These are phyloP conservation scores for Epsilonema sp. DNA, from an alignment of 2,888 invertebrate genomes.

Conservation along the genomic window DNA sequence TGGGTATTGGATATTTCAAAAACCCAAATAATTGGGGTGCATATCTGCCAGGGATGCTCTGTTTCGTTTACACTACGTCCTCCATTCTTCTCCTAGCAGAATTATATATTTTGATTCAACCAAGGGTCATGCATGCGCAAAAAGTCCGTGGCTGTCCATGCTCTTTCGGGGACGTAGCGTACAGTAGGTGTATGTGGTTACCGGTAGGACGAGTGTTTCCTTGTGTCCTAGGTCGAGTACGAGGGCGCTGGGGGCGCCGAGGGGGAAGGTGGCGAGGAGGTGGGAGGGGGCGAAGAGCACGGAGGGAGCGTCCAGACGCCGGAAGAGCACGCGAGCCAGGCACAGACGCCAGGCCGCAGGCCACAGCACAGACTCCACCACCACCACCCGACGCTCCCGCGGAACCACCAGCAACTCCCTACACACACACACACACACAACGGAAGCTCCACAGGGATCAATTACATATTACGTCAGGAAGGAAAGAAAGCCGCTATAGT, in stretches of 20 bases:
- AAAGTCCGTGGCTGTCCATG: too few relatives aligned
- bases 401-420: constrained; percentile 72
- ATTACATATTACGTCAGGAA: too few relatives aligned
- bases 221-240: constrained; percentile 65
- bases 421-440: constrained; percentile 11
- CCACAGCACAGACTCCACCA: constrained; percentile 70
- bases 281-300: constrained; percentile 62
- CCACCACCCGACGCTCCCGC: constrained; percentile 67
- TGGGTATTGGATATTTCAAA: too few relatives aligned
- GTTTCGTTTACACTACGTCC: too few relatives aligned
- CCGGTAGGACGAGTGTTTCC: constrained; percentile 58
- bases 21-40: too few relatives aligned
- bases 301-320: constrained; percentile 43
- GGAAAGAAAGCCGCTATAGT: too few relatives aligned
- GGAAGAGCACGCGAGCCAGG: constrained; percentile 35
- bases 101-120: too few relatives aligned
- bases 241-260: constrained; percentile 56
- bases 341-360: constrained; percentile 60
- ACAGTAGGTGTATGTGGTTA: constrained; percentile 37
- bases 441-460: too few relatives aligned
- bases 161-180: too few relatives aligned
- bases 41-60: too few relatives aligned
- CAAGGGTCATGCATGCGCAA: too few relatives aligned
- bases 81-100: too few relatives aligned
- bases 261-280: constrained; percentile 55